A percentile compares a stretch with the other conserved stretches of the same genome.
phyloP scores from a whole-genome alignment of 1,140 invertebrate genomes.

The Elymnias hypermnestra region DNA sequence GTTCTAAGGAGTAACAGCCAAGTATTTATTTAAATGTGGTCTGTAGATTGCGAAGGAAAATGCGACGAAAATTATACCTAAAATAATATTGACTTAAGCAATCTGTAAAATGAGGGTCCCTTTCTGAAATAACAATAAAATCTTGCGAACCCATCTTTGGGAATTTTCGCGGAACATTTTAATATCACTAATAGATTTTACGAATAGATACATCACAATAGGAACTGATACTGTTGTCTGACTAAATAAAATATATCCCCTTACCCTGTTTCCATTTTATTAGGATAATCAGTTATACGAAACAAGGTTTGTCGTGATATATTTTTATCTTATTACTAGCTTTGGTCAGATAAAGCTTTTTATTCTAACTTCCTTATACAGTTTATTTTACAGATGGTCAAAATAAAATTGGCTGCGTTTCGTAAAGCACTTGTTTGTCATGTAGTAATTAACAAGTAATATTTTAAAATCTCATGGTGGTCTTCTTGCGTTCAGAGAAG shows the following conservation, averaged over 20 bases:
- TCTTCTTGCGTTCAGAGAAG: too few relatives aligned
- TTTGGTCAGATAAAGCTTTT: too few relatives aligned
- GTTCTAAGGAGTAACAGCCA: constrained; percentile 6
- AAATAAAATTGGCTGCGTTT: too few relatives aligned
- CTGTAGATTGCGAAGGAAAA: constrained; percentile 23
- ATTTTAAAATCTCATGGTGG: background rate
- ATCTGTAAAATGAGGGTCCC: constrained; percentile 38
- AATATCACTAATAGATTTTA: constrained; percentile 68
- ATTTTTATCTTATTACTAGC: too few relatives aligned
- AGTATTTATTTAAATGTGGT: constrained; percentile 27
- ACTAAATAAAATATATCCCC: constrained; percentile 35
- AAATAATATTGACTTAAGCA: constrained; percentile 45
- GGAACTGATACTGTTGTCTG: constrained; percentile 42
- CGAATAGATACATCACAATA: constrained; percentile 56
- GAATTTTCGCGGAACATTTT: constrained; percentile 49
- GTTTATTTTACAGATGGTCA: too few relatives aligned
- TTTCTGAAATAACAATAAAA: constrained; percentile 40
- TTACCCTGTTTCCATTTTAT: constrained; percentile 2
- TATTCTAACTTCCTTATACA: too few relatives aligned
- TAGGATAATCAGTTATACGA: background rate
- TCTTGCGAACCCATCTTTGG: constrained; percentile 40
- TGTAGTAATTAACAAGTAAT: background rate
- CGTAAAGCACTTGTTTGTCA: too few relatives aligned
- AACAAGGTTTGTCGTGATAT: background rate
- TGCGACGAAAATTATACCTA: constrained; percentile 31